phyloP scores from a whole-genome alignment of 2,888 invertebrate genomes.

The Pseudococcus jackbeardsleyi region DNA sequence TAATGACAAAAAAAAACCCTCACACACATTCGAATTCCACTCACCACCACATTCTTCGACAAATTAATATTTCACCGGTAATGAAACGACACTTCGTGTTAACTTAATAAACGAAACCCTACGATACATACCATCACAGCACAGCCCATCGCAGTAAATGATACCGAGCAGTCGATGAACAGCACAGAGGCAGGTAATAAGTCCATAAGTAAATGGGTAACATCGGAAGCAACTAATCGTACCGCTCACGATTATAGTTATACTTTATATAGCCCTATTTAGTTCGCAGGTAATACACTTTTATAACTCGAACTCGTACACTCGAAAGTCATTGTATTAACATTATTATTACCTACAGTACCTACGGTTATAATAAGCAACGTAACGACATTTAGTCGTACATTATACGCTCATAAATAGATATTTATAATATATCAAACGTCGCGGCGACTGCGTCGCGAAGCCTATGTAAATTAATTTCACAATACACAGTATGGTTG shows the following conservation, averaged over 20 bases:
- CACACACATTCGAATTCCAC: neutral
- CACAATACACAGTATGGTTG: conserved; percentile 1
- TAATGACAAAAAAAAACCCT: neutral
- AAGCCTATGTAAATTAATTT: conserved; percentile 53
- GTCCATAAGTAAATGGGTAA: neutral
- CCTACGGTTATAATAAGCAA: neutral
- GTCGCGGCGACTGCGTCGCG: neutral
- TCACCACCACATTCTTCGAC: neutral
- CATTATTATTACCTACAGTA: neutral
- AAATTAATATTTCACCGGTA: conserved; percentile 41
- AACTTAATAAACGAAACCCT: conserved; percentile 34
- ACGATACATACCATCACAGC: neutral
- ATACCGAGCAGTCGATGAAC: neutral
- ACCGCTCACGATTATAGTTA: neutral
- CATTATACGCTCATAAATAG: conserved; percentile 42
- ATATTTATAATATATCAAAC: conserved; percentile 40
- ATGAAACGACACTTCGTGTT: conserved; percentile 15
- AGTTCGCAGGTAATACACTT: neutral
- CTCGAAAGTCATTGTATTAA: neutral
- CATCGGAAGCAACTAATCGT: conserved; percentile 1
- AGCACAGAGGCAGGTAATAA: neutral
- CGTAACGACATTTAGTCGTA: neutral
- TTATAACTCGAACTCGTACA: neutral
- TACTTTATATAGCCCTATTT: no score
- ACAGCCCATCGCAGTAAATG: neutral